Conservation (phyloP, 2,888 invertebrate genomes). For the Cheilosia vulpina region DNA sequence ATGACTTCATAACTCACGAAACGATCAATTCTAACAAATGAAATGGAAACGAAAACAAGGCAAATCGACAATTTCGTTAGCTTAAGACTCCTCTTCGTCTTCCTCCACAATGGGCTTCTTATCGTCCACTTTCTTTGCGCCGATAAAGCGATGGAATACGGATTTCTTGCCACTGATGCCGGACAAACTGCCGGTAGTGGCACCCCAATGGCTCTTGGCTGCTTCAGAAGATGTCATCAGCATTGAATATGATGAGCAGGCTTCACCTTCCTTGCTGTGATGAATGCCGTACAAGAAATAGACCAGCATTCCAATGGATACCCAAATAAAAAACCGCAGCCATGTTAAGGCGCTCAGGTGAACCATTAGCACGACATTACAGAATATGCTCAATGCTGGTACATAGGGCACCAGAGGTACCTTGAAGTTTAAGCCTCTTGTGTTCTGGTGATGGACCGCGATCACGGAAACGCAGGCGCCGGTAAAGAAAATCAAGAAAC, state of each 20-base stretch:
- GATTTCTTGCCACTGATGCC: slow-evolving; percentile 77
- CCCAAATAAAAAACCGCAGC: slow-evolving; percentile 94
- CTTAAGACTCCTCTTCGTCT: slow-evolving; percentile 77
- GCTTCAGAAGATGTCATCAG: slow-evolving; percentile 88
- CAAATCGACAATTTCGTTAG: not conserved
- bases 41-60: slow-evolving; percentile 11
- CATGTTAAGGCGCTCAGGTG: slow-evolving; percentile 92
- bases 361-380: slow-evolving; percentile 93
- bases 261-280: slow-evolving; percentile 91
- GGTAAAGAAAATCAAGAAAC: slow-evolving; percentile 87
- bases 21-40: slow-evolving; percentile 15
- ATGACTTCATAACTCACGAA: slow-evolving; percentile 37
- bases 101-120: slow-evolving; percentile 81
- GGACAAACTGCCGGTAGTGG: slow-evolving; percentile 82
- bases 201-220: slow-evolving; percentile 86
- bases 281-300: slow-evolving; percentile 94
- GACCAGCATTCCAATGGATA: slow-evolving; percentile 91
- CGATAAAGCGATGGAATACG: slow-evolving; percentile 81
- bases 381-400: slow-evolving; percentile 91
- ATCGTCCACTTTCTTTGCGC: slow-evolving; percentile 79
- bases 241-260: slow-evolving; percentile 86
- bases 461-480: slow-evolving; percentile 89
- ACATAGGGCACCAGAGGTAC: slow-evolving; percentile 92
- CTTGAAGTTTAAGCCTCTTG: slow-evolving; percentile 88
- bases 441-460: slow-evolving; percentile 90